Conservation (phyloP, 1,140 invertebrate species). For the Megalonaias nervosa region DNA sequence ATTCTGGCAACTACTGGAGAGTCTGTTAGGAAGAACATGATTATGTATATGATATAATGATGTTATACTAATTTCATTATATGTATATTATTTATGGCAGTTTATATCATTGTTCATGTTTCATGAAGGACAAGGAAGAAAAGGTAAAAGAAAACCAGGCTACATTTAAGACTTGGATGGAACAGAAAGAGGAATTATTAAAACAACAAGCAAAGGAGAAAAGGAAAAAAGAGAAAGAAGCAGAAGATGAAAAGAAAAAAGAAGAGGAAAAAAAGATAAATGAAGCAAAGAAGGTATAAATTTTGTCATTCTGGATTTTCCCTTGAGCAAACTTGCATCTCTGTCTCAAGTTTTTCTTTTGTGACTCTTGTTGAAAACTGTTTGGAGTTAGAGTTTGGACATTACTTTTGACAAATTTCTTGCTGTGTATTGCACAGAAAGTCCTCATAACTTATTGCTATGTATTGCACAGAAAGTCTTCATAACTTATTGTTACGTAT, state of each 20-base stretch:
- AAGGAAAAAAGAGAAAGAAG: conserved; percentile 43
- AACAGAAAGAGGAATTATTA: conserved; percentile 42
- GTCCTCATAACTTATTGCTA: no score
- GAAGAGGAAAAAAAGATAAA: conserved; percentile 40
- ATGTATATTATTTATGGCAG: background rate
- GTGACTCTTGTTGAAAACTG: no score
- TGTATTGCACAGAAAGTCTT: no score
- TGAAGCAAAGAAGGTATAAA: conserved; percentile 38
- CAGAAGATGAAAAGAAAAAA: conserved; percentile 43
- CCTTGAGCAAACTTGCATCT: no score
- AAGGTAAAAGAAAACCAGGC: conserved; percentile 43
- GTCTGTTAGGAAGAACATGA: background rate
- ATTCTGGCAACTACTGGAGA: no score
- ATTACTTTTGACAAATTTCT: no score
- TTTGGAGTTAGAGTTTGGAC: no score
- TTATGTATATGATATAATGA: background rate
- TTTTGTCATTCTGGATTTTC: no score
- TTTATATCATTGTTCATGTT: background rate
- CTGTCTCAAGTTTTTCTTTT: no score
- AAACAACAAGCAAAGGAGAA: conserved; percentile 30
- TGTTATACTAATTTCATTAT: background rate
- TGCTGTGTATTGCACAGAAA: no score
- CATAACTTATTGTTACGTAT: no score
- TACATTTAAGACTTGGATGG: conserved; percentile 49
- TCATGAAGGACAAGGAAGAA: conserved; percentile 45